These are phyloP conservation scores for Garra rufa DNA, from an alignment of 2,113 vertebrate genomes.

Conservation along the genomic window DNA sequence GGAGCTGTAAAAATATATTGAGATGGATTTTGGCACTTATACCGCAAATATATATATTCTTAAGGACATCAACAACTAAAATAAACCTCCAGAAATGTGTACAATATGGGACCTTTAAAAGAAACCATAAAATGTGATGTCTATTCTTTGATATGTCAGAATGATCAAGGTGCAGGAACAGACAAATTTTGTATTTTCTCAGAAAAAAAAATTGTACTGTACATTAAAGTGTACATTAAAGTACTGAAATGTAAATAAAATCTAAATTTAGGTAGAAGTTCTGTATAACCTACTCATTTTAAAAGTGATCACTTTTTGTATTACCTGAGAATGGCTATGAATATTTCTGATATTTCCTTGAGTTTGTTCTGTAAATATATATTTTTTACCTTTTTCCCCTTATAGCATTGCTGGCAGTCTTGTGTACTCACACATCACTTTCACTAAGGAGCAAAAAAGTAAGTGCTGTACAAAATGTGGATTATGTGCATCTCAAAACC, in stretches of 20 bases:
- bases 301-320: too few relatives aligned
- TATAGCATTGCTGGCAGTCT: slow-evolving; percentile 92
- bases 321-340: too few relatives aligned
- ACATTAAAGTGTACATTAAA: too few relatives aligned
- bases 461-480: slow-evolving; percentile 2
- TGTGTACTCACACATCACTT: slow-evolving; percentile 95
- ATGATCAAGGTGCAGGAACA: not conserved
- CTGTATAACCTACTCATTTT: too few relatives aligned
- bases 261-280: not conserved
- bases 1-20: too few relatives aligned
- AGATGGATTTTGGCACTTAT: too few relatives aligned
- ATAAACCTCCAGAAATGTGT: too few relatives aligned
- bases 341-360: not conserved
- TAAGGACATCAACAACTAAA: too few relatives aligned
- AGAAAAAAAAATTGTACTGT: slow-evolving; percentile 11
- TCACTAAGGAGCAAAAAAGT: slow-evolving; percentile 85
- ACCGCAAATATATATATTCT: too few relatives aligned
- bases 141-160: not conserved
- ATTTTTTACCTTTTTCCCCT: slow-evolving; percentile 53
- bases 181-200: not conserved
- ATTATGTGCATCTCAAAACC: not conserved
- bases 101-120: too few relatives aligned
- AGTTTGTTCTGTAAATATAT: not conserved
- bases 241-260: not conserved
- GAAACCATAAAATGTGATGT: not conserved